Percentiles rank a stretch among this genome's conserved stretches.
These are phyloP conservation scores for Eriosoma lanigerum DNA, from an alignment of 1,140 invertebrate species.

Conservation along the genomic window DNA sequence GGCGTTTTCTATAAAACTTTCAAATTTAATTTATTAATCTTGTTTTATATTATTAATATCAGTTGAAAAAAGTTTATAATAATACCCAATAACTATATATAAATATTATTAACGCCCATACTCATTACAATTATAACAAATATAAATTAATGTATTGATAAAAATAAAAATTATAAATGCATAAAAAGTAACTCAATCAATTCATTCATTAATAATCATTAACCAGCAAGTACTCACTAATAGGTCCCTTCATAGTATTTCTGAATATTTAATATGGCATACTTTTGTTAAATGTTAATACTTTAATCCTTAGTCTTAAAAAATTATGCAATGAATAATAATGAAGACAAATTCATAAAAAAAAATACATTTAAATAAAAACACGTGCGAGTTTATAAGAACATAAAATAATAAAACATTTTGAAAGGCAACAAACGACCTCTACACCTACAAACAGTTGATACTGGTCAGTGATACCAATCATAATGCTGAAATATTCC, in stretches of 20 bases:
- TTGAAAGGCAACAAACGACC: conserved; percentile 50
- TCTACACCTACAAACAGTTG: conserved; percentile 33
- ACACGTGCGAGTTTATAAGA: not conserved
- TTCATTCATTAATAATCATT: not conserved
- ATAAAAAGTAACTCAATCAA: too few species aligned
- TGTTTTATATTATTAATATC: too few species aligned
- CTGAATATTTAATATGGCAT: not conserved
- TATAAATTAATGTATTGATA: too few species aligned
- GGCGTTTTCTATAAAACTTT: too few species aligned
- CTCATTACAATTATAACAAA: too few species aligned
- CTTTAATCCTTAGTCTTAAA: too few species aligned
- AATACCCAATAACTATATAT: too few species aligned
- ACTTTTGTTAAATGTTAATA: not conserved
- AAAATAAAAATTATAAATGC: too few species aligned
- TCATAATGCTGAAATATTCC: not conserved
- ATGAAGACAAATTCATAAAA: not conserved
- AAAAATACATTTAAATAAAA: not conserved
- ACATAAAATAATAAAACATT: conserved; percentile 35
- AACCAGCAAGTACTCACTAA: conserved; percentile 9
- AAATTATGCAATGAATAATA: not conserved
- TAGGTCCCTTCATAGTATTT: conserved; percentile 33
- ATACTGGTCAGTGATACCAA: conserved; percentile 20
- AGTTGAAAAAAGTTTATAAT: too few species aligned
- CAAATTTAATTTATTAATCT: too few species aligned
- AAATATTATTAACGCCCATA: too few species aligned